phyloP scores from a whole-genome alignment of 2,888 invertebrate genomes.

The Drosophila atroscutellata region DNA sequence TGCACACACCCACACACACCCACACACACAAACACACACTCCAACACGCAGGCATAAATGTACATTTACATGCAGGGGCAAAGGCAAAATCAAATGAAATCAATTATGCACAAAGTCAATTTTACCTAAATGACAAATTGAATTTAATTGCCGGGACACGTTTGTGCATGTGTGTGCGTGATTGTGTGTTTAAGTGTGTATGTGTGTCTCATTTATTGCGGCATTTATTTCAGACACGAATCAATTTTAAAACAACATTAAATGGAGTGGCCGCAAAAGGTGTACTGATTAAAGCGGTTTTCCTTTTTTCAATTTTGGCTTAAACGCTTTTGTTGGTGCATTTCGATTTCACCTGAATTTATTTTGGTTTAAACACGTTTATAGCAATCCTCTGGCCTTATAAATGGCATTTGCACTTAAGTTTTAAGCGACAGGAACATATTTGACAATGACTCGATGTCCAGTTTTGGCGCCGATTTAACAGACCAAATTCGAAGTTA shows the following conservation, averaged over 20 bases:
- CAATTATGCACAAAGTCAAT: conserved; percentile 73
- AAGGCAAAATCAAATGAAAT: conserved; percentile 67
- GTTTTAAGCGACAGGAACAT: conserved; percentile 32
- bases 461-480: conserved; percentile 54
- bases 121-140: conserved; percentile 69
- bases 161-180: conserved; percentile 22
- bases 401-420: conserved; percentile 67
- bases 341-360: conserved; percentile 3
- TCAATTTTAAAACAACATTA: conserved; percentile 17
- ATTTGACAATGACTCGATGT: conserved; percentile 69
- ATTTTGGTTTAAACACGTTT: conserved; percentile 33
- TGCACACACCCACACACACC: conserved; percentile 2
- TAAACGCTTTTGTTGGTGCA: too few relatives aligned
- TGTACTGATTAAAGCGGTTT: not conserved
- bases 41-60: not conserved
- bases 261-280: not conserved
- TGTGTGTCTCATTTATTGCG: conserved; percentile 34
- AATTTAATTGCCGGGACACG: conserved; percentile 67
- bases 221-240: conserved; percentile 12
- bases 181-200: not conserved
- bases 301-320: not conserved
- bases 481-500: conserved; percentile 14
- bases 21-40: not conserved
- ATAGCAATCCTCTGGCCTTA: conserved; percentile 43
- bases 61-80: conserved; percentile 11